Evolutionary conservation across 1,140 invertebrate genomes (phyloP).

Genomic region (Drosophila bocqueti): DNA sequence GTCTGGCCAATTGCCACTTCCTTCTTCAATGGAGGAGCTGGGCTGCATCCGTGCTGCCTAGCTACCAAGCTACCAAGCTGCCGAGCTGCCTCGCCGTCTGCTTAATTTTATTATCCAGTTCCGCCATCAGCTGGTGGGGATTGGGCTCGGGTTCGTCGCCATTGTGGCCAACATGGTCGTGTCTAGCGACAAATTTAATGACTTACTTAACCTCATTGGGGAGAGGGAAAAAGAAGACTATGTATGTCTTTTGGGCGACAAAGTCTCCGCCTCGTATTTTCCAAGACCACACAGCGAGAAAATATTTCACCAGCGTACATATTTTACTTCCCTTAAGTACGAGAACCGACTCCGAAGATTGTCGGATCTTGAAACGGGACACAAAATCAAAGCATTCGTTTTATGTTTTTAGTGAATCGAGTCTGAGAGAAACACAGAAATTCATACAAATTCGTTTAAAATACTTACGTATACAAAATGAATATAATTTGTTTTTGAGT

Average conservation of each 20-base stretch:
- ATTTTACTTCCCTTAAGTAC: background rate
- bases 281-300: slow-evolving; percentile 27
- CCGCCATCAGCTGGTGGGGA: slow-evolving; percentile 63
- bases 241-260: slow-evolving; percentile 56
- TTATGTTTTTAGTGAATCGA: background rate
- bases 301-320: too few species aligned
- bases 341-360: too few species aligned
- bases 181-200: slow-evolving; percentile 84
- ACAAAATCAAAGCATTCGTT: background rate
- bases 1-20: slow-evolving; percentile 65
- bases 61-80: slow-evolving; percentile 10
- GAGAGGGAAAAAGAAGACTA: slow-evolving; percentile 43
- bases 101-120: slow-evolving; percentile 78
- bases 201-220: slow-evolving; percentile 79
- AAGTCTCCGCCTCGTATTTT: slow-evolving; percentile 64
- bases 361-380: background rate
- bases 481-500: background rate
- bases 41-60: slow-evolving; percentile 24
- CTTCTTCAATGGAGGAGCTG: slow-evolving; percentile 60
- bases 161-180: slow-evolving; percentile 79
- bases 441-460: background rate
- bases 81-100: slow-evolving; percentile 35
- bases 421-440: background rate
- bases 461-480: background rate
- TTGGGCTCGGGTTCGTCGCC: slow-evolving; percentile 56